These are phyloP conservation scores for Sminthurinus aureus DNA, from an alignment of 2,888 invertebrate species.

Conservation along the genomic window DNA sequence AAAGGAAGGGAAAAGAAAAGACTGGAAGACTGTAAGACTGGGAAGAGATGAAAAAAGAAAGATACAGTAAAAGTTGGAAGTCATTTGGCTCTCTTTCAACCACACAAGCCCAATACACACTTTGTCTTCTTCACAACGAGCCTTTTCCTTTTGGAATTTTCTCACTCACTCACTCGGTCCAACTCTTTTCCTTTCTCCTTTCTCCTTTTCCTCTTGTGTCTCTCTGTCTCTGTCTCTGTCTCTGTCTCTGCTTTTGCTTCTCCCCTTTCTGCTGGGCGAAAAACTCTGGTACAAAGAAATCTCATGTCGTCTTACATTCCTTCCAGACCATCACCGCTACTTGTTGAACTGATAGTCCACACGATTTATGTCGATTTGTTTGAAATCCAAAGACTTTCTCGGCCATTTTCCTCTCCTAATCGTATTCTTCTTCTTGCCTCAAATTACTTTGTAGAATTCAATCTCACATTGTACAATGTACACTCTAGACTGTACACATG, in stretches of 20 bases:
- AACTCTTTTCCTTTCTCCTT: not conserved
- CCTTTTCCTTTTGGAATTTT: not conserved
- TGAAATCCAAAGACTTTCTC: conserved; percentile 18
- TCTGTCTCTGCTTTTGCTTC: not conserved
- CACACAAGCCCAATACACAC: conserved; percentile 9
- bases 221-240: not conserved
- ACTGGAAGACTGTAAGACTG: not conserved
- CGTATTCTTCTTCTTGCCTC: conserved; percentile 11
- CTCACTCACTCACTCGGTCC: not conserved
- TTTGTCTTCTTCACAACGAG: not conserved
- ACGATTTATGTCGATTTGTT: conserved; percentile 35
- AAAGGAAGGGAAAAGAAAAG: not conserved
- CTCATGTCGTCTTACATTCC: conserved; percentile 10
- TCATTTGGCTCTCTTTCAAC: conserved; percentile 44
- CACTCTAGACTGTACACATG: too few species aligned
- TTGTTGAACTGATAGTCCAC: conserved; percentile 39
- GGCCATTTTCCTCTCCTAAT: conserved; percentile 9
- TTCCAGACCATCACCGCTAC: conserved; percentile 31
- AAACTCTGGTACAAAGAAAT: not conserved
- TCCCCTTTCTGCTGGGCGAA: not conserved
- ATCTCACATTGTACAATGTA: not conserved
- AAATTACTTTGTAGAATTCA: conserved; percentile 15
- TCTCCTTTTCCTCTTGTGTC: not conserved
- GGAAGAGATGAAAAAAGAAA: not conserved
- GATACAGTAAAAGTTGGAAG: conserved; percentile 29